Evolutionary conservation across 2,113 vertebrate genomes (phyloP).

Genomic region (Zootoca vivipara): DNA sequence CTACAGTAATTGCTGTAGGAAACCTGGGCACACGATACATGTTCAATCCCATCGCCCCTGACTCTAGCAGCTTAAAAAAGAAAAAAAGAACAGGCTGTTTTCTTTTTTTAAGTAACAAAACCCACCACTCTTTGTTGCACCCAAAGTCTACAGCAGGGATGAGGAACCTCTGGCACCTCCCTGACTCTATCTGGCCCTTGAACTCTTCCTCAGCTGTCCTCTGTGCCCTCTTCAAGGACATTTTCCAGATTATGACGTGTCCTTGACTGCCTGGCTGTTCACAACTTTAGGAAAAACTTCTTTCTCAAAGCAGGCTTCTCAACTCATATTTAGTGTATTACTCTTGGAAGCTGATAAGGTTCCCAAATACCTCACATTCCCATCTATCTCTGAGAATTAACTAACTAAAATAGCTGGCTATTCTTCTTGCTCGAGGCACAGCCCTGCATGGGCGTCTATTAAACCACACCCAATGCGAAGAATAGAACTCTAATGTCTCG

Average conservation of each 20-base stretch:
- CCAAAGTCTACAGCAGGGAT: not conserved
- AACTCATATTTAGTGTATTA: not conserved
- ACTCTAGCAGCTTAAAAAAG: not conserved
- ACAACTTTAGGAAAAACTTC: not conserved
- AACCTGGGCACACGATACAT: not conserved
- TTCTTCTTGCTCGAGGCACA: conserved; percentile 15
- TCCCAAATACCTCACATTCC: not conserved
- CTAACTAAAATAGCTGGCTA: not conserved
- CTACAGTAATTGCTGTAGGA: not conserved
- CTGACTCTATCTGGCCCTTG: no score
- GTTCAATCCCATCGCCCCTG: no score
- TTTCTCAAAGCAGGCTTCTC: not conserved
- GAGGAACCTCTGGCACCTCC: no score
- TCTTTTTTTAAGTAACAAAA: not conserved
- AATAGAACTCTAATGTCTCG: conserved; percentile 20
- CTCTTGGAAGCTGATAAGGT: not conserved
- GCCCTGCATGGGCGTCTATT: conserved; percentile 10
- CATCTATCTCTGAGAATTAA: not conserved
- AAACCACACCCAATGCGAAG: conserved; percentile 11
- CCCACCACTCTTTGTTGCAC: not conserved
- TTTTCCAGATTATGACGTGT: no score
- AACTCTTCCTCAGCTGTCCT: no score
- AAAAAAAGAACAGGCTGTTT: not conserved
- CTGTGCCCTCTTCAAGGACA: no score
- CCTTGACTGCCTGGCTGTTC: not conserved